Percentiles rank a stretch among this genome's conserved stretches.
Evolutionary conservation across 2,888 invertebrate species (phyloP).

Genomic region (Aethes cnicana): DNA sequence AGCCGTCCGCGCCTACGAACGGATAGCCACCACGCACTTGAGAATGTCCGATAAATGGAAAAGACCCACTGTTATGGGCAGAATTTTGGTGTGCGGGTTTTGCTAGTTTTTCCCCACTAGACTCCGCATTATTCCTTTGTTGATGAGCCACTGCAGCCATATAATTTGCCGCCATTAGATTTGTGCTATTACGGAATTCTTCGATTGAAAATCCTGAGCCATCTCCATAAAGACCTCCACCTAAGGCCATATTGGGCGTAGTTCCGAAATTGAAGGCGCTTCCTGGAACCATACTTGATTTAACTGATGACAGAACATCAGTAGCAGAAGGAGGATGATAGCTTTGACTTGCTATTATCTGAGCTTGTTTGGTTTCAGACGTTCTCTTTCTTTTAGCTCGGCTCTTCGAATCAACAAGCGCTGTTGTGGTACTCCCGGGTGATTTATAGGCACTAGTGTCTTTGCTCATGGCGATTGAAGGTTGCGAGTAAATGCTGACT

Average conservation of each 20-base stretch:
- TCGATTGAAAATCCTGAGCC: slow-evolving; percentile 86
- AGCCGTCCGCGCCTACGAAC: slow-evolving; percentile 84
- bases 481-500: slow-evolving; percentile 64
- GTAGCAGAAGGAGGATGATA: slow-evolving; percentile 84
- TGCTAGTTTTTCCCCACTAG: slow-evolving; percentile 63
- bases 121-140: slow-evolving; percentile 61
- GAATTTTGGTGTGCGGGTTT: slow-evolving; percentile 77
- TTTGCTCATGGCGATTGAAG: slow-evolving; percentile 57
- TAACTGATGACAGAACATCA: slow-evolving; percentile 66
- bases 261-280: slow-evolving; percentile 93
- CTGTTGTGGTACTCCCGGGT: slow-evolving; percentile 44
- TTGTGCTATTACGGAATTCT: slow-evolving; percentile 84
- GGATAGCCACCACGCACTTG: slow-evolving; percentile 84
- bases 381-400: slow-evolving; percentile 67
- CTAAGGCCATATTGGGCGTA: slow-evolving; percentile 82
- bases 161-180: slow-evolving; percentile 81
- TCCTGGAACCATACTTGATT: slow-evolving; percentile 86
- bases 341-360: slow-evolving; percentile 63
- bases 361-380: slow-evolving; percentile 55
- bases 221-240: slow-evolving; percentile 83
- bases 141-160: slow-evolving; percentile 77
- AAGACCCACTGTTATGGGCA: slow-evolving; percentile 65
- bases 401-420: slow-evolving; percentile 56
- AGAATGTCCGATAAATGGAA: slow-evolving; percentile 84
- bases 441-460: slow-evolving; percentile 64